Base-by-base conservation (phyloP, 30 jellyfish, hydroid and myxozoan species). In the Haliclystus octoradiatus region DNA sequence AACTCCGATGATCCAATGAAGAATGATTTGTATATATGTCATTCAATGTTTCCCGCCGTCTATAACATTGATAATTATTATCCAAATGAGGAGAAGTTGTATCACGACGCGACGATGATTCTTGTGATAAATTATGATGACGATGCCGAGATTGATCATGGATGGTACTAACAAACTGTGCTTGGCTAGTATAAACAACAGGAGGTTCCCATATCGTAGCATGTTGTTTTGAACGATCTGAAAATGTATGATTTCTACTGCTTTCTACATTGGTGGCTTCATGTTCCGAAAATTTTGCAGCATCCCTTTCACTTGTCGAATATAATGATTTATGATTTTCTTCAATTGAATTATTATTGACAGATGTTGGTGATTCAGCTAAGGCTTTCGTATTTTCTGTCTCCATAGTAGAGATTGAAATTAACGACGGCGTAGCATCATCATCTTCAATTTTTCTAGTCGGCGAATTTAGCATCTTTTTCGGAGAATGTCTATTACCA, bases 141-240 rank as follows among this genome's bases (percentile, higher is more conserved):
- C n/a, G n/a, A n/a, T n/a, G n/a, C n/a, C n/a, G n/a, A n/a, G n/a
- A n/a, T n/a, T n/a, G n/a, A n/a, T n/a, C n/a, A n/a, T n/a, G n/a
- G n/a, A n/a, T n/a, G n/a, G n/a, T n/a, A n/a, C n/a, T n/a, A n/a
- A n/a, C n/a, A n/a, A n/a, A n/a, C n/a, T n/a, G n/a, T n/a, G n/a
- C n/a, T n/a, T n/a, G n/a, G 40, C 70, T 79, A 22, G 70, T 73
- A 51, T 69, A 79, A 2, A 79, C 92, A 23, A 79, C 70, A 13
- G 92, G 92, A 29, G 92, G 92, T 31, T 79, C 92, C 92, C 92
- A 79, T 23, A 79, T 50, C n/a, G 92, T 79, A 4, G 83, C 92
- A 70, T 79, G 92, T 26, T 79, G 92, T 57, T 79, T 79, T 25
- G 83, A 81, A 49, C 70, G 70, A 24, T 81, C 92, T 61, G 70